phyloP scores from a whole-genome alignment of 2,888 invertebrate species.

The Axea sp. region DNA sequence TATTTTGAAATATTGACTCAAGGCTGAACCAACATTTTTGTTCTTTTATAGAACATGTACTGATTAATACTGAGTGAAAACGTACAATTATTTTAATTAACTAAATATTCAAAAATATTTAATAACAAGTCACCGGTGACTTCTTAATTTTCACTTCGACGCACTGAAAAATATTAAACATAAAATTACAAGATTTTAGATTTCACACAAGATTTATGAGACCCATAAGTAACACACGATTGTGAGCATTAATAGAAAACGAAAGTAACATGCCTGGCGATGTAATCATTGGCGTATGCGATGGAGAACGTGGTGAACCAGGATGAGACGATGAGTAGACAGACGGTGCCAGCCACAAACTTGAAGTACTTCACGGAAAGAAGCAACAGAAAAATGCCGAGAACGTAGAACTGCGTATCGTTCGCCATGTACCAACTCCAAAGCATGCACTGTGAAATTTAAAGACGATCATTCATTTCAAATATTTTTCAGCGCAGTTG shows the following conservation, averaged over 20 bases:
- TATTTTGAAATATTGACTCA: no score
- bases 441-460: slow-evolving; percentile 78
- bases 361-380: slow-evolving; percentile 80
- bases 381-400: slow-evolving; percentile 78
- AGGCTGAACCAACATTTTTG: no score
- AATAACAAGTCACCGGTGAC: no score
- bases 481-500: no score
- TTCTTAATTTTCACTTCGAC: slow-evolving; percentile 8
- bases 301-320: slow-evolving; percentile 89
- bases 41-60: no score
- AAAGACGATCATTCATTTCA: no score
- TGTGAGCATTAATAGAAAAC: slow-evolving; percentile 14
- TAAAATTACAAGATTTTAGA: slow-evolving; percentile 8
- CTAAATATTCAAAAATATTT: no score
- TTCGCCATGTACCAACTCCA: slow-evolving; percentile 80
- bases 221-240: slow-evolving; percentile 1
- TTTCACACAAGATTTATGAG: slow-evolving; percentile 9
- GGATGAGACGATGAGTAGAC: slow-evolving; percentile 84
- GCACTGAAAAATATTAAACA: no score
- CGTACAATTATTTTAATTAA: no score
- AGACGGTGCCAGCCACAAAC: slow-evolving; percentile 82
- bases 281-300: slow-evolving; percentile 87
- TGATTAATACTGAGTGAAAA: no score
- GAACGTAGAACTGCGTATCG: slow-evolving; percentile 79
- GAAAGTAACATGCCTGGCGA: slow-evolving; percentile 72